Base-by-base conservation (phyloP, 2,797 vertebrate species). In the Peromyscus eremicus region DNA sequence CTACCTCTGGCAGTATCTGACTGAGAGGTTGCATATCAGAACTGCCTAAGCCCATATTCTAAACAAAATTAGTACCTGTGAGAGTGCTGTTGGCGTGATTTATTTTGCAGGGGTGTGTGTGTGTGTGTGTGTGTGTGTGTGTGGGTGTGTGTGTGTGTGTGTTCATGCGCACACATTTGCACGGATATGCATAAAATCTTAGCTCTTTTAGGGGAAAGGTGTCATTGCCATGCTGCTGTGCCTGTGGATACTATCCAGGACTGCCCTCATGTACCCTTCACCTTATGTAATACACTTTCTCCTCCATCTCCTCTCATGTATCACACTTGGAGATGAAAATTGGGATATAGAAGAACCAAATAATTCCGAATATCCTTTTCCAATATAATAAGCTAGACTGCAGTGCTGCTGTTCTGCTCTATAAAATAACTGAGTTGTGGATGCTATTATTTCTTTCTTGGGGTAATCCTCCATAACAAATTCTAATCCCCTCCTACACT, bases 111-210 rank as follows among this genome's bases (percentile, higher is more conserved):
- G 10, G 6, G 5, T 3, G 17, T 77, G 16, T 77, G 2, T 8
- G 8, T 9, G 5, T 5, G 23, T 83, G 16, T 77, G 2, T 8
- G 8, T 60, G 17, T 29, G 40, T 37, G 17, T 21, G 86, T 14
- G 16, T 8, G 19, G 70, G 29, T 79, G 2, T 9, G 8, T 62
- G 9, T 17, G n/a, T 34, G 32, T 4, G 14, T 76, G 27, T 76
- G 1, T 3, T 5, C 9, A 1, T 32, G 43, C 0, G 0, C 29
- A 2, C n/a, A 10, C 4, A 1, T 11, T 19, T 23, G 19, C 17
- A 60, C 3, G 4, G 1, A 9, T 77, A 13, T 73, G 0, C 2
- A 1, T 37, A 73, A 71, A 73, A 14, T 81, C 29, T 49, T 86
- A 25, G 21, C 49, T 27, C n/a, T 57, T 12, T 3, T 2, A 49